Base-by-base conservation (phyloP, 2,113 vertebrate species). In the Oophaga pumilio region DNA sequence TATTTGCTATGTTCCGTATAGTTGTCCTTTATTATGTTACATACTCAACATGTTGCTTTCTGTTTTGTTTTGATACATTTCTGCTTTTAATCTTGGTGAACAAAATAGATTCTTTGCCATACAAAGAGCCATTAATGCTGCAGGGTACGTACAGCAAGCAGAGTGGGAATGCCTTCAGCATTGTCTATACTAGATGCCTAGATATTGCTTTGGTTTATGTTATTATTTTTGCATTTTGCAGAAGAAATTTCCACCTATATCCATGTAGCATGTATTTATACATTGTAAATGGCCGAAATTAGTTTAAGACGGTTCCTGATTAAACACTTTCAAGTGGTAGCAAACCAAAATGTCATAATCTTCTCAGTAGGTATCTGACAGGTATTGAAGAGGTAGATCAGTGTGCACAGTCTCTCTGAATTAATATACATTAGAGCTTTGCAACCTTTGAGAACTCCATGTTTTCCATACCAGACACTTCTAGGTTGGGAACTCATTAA, bases 61-160 rank as follows among this genome's bases (percentile, higher is more conserved):
- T 15, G 52, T 18, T 28, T 79, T 79, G 76, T 79, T 79, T 57
- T 79, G 52, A 79, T n/a, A 52, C 80, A 82, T 82, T 82, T 62
- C 80, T 66, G 33, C 64, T 82, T 22, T 82, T 64, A 82, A 82
- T 82, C 79, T 82, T 82, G 33, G 59, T 64, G 79, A 82, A 64
- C 79, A 82, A 82, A 82, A 64, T 66, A 64, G 59, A 64, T 11
- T 82, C 79, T 64, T 50, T 60, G 8, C 59, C 14, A 50, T 43
- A 82, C 59, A 52, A 52, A 68, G 26, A 68, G 10, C 20, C 8
- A 17, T 82, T 13, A 17, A 43, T 9, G 24, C 6, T 26, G 1
- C 28, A 50, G 26, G 8, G 26, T 53, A n/a, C 50, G 50, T n/a
- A 77, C 6, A 22, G 43, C 6, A 10, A 33, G 13, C 17, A 62